These are phyloP conservation scores for Baronia brevicornis DNA, from an alignment of 2,888 invertebrate genomes.

Conservation along the genomic window DNA sequence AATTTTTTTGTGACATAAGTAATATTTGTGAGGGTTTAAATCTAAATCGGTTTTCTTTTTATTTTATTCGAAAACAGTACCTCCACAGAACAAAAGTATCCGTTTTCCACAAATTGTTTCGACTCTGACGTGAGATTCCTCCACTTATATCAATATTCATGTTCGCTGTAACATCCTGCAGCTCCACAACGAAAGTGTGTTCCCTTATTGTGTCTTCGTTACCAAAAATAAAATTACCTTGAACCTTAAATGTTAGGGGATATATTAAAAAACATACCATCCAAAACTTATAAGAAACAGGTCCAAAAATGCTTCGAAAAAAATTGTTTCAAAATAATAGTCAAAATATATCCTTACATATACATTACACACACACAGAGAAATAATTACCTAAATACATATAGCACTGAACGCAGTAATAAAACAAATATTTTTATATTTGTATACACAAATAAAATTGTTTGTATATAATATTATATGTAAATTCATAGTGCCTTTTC, in stretches of 20 bases:
- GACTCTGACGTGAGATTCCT: constrained; percentile 4
- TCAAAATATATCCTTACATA: background rate
- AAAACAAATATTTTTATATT: too few relatives aligned
- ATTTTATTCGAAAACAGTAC: constrained; percentile 20
- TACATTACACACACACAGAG: background rate
- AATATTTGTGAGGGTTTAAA: too few relatives aligned
- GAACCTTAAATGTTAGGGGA: constrained; percentile 25
- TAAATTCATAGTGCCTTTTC: too few relatives aligned
- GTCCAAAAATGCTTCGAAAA: constrained; percentile 1
- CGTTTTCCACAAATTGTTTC: constrained; percentile 18
- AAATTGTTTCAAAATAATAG: background rate
- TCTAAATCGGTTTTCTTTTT: too few relatives aligned
- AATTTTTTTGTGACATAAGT: too few relatives aligned
- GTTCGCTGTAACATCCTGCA: constrained; percentile 34
- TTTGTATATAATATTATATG: too few relatives aligned
- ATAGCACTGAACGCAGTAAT: too few relatives aligned
- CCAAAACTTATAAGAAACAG: too few relatives aligned
- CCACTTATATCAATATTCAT: constrained; percentile 24
- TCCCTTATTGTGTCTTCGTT: constrained; percentile 15
- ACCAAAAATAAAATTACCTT: constrained; percentile 20
- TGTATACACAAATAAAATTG: too few relatives aligned
- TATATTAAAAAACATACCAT: too few relatives aligned
- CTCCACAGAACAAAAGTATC: constrained; percentile 29
- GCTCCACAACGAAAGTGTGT: constrained; percentile 33
- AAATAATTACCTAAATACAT: constrained; percentile 18